Evolutionary conservation across 2,113 vertebrate species (phyloP).

Genomic region (Channa argus): DNA sequence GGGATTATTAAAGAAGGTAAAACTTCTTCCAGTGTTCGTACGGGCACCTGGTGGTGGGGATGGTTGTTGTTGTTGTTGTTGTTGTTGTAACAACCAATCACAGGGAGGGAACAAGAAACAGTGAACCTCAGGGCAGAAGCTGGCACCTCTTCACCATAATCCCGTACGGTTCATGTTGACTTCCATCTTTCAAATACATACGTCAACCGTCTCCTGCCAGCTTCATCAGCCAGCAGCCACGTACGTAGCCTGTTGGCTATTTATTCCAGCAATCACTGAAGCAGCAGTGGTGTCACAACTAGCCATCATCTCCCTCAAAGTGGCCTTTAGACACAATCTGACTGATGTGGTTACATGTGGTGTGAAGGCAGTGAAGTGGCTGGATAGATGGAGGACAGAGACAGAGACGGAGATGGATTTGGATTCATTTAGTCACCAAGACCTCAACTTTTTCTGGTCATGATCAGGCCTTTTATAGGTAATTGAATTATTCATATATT

Average conservation of each 20-base stretch:
- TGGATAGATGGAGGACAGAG: not conserved
- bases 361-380: not conserved
- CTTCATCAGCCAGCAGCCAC: constrained; percentile 18
- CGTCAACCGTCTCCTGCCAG: constrained; percentile 12
- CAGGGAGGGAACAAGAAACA: no score
- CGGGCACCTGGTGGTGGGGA: no score
- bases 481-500: constrained; percentile 19
- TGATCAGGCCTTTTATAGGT: not conserved
- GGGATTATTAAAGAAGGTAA: no score
- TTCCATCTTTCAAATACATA: not conserved
- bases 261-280: constrained; percentile 21
- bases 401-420: not conserved
- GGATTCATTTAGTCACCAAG: not conserved
- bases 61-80: no score
- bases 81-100: no score
- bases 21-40: no score
- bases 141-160: not conserved
- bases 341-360: constrained; percentile 27
- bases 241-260: not conserved
- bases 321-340: constrained; percentile 21
- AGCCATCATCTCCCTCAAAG: constrained; percentile 37
- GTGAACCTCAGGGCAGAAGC: no score
- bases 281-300: not conserved
- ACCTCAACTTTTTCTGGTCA: not conserved
- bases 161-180: not conserved